Base-by-base conservation (phyloP, 92 coral and sea anemone genomes). In the Bergia sp. region DNA sequence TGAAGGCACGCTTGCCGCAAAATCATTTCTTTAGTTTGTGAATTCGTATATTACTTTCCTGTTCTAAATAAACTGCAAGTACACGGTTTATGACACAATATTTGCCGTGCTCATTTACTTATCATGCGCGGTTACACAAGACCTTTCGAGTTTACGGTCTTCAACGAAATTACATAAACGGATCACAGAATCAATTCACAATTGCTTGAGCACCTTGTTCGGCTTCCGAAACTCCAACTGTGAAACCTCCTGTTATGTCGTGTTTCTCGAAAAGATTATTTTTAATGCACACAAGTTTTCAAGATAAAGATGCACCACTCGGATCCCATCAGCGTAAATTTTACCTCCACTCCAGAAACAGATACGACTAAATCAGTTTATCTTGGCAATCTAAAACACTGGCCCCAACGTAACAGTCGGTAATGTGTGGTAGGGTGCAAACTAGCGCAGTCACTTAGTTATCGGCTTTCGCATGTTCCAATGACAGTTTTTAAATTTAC, bases 171-270 rank as follows among this genome's bases (percentile, higher is more conserved):
- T 3, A 40, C 15, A 82, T 80, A 83, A 83, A 83, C 87, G 77
- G 78, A 83, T 83, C 21, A 83, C 57, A 80, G 21, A 50, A 23
- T 83, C 43, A 12, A 29, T 29, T 29, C 29, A 29, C 29, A 29
- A 44, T 83, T 83, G 16, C 77, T 83, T 67, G 76, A 83, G 87
- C 64, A 78, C 53, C 53, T 42, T 49, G 38, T 42, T n/a, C 38
- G 39, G 61, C 23, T 50, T 79, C 21, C 50, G 15, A 21, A 69
- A 84, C 23, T 83, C 64, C 39, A 84, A 83, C 87, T 29, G 36
- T 67, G 87, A 29, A 38, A 40, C 37, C 66, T 79, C 37, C 40
- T 9, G 82, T 50, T 23, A 9, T 49, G 57, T 50, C 37, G 82
- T n/a, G 77, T 44, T n/a, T 20, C 50, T 67, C 77, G 76, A 67